phyloP scores from a whole-genome alignment of 2,113 vertebrate genomes.

The Zapornia atra region DNA sequence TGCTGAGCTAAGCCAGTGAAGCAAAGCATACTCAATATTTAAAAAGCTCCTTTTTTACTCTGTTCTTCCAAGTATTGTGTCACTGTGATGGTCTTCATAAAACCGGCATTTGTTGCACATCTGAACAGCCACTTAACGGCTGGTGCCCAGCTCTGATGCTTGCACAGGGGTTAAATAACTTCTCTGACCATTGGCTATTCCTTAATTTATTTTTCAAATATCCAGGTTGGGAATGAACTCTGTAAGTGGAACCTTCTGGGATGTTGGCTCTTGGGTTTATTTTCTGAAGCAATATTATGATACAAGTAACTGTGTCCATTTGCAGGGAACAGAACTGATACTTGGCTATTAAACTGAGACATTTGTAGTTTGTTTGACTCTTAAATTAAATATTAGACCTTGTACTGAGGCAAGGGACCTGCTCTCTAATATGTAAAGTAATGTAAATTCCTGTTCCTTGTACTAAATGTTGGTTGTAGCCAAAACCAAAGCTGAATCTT shows the following conservation, averaged over 20 bases:
- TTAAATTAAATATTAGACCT: background rate
- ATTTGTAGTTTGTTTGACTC: background rate
- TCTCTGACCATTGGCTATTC: background rate
- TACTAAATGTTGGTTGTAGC: slow-evolving; percentile 27
- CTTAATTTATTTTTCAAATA: background rate
- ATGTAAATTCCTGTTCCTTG: slow-evolving; percentile 46
- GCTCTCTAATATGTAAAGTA: slow-evolving; percentile 37
- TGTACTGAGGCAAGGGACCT: background rate
- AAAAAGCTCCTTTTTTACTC: slow-evolving; percentile 14
- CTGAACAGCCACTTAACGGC: slow-evolving; percentile 72
- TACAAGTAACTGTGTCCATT: background rate
- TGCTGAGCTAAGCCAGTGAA: background rate
- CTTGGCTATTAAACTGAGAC: slow-evolving; percentile 3
- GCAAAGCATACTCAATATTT: background rate
- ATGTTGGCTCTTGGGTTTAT: background rate
- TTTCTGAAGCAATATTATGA: slow-evolving; percentile 70
- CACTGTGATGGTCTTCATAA: slow-evolving; percentile 72
- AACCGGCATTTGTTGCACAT: slow-evolving; percentile 46
- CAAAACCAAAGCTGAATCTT: slow-evolving; percentile 45
- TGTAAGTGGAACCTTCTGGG: background rate
- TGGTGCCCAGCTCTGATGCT: slow-evolving; percentile 64
- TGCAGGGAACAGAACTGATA: slow-evolving; percentile 36
- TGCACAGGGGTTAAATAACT: background rate
- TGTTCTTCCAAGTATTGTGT: slow-evolving; percentile 53
- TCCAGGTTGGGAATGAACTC: background rate